These are phyloP conservation scores for Cryptocephalus moraei DNA, from an alignment of 2,888 invertebrate genomes.

Conservation along the genomic window DNA sequence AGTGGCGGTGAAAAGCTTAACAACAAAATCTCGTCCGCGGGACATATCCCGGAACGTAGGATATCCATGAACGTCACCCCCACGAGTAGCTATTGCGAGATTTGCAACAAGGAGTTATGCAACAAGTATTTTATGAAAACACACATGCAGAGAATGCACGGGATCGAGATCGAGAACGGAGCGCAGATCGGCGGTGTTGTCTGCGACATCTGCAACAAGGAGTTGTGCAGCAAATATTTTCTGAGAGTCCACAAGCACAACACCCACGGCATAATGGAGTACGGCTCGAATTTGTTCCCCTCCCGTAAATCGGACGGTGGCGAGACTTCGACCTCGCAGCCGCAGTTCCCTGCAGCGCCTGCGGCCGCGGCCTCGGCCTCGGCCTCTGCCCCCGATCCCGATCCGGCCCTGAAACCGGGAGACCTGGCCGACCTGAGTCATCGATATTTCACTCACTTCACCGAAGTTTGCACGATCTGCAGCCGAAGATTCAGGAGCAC, in stretches of 20 bases:
- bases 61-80: slow-evolving; percentile 54
- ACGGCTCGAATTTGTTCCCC: slow-evolving; percentile 45
- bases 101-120: slow-evolving; percentile 97
- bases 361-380: slow-evolving; percentile 20
- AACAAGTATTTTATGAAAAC: slow-evolving; percentile 99
- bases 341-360: slow-evolving; percentile 12
- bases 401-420: slow-evolving; percentile 43
- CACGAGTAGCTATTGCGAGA: slow-evolving; percentile 88
- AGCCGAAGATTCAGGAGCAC: slow-evolving; percentile 78
- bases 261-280: slow-evolving; percentile 91
- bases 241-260: slow-evolving; percentile 95
- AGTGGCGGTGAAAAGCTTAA: slow-evolving; percentile 40
- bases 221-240: slow-evolving; percentile 96
- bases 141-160: slow-evolving; percentile 98
- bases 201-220: slow-evolving; percentile 96
- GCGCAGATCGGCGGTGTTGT: slow-evolving; percentile 88
- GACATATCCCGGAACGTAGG: slow-evolving; percentile 40
- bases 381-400: slow-evolving; percentile 26
- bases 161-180: slow-evolving; percentile 86
- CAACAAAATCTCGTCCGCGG: slow-evolving; percentile 18
- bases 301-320: slow-evolving; percentile 36
- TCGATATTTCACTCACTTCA: slow-evolving; percentile 56
- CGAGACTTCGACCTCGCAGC: slow-evolving; percentile 21
- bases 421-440: slow-evolving; percentile 49
- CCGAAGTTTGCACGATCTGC: slow-evolving; percentile 76